phyloP scores from a whole-genome alignment of 2,888 invertebrate genomes.

The Gortyna flavago region DNA sequence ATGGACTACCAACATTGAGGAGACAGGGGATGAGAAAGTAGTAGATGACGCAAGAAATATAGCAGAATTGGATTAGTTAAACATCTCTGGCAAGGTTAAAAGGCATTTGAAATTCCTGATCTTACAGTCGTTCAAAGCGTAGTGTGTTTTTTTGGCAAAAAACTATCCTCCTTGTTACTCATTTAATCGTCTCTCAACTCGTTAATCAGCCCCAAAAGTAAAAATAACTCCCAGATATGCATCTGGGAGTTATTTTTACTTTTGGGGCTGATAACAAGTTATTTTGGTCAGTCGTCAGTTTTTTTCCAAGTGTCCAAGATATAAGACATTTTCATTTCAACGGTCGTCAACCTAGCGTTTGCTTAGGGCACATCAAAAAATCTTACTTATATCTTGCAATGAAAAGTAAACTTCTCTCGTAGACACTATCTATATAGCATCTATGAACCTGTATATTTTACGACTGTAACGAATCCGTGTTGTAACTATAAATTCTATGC shows the following conservation, averaged over 20 bases:
- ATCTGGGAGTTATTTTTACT: background rate
- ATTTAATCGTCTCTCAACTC: too few species aligned
- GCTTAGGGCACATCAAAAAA: background rate
- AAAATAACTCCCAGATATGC: too few species aligned
- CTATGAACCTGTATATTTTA: constrained; percentile 17
- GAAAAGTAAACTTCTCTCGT: background rate
- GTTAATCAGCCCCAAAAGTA: too few species aligned
- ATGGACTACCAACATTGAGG: background rate
- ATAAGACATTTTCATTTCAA: background rate
- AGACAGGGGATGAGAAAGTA: background rate
- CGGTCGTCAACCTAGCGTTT: background rate
- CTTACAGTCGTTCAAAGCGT: background rate
- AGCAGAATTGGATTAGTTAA: background rate
- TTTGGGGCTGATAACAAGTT: too few species aligned
- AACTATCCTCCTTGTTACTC: background rate
- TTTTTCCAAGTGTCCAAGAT: background rate
- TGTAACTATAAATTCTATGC: constrained; percentile 41
- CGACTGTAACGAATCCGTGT: constrained; percentile 23
- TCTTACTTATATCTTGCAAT: background rate
- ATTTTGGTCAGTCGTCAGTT: background rate
- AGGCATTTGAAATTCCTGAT: background rate
- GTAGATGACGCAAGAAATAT: background rate
- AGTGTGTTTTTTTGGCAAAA: background rate
- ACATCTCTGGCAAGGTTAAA: background rate
- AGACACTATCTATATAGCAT: background rate